Conservation (phyloP, 2,888 invertebrate species). For the Parapristionchus giblindavisi region DNA sequence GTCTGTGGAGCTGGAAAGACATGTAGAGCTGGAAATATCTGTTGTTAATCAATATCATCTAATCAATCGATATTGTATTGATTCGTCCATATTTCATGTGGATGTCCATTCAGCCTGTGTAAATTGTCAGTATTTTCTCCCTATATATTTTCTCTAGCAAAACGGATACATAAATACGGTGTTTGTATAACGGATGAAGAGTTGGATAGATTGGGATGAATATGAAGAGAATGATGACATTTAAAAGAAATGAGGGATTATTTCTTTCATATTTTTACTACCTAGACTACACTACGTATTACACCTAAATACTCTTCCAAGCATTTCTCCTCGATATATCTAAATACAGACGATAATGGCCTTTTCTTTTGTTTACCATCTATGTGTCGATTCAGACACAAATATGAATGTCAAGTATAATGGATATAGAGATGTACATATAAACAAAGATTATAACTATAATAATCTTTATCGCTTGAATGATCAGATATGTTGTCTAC, state of each 20-base stretch:
- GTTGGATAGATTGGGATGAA: too few species aligned
- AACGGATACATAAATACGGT: background rate
- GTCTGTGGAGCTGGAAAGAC: conserved; percentile 58
- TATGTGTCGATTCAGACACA: too few species aligned
- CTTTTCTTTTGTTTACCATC: too few species aligned
- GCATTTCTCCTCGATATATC: too few species aligned
- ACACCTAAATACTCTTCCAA: too few species aligned
- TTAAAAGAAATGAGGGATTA: background rate
- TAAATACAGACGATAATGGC: too few species aligned
- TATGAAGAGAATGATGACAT: background rate
- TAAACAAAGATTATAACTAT: background rate
- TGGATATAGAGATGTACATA: background rate
- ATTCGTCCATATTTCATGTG: background rate
- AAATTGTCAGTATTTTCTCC: too few species aligned
- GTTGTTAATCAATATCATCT: conserved; percentile 61
- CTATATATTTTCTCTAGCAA: background rate
- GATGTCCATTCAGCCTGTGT: too few species aligned
- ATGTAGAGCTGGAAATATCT: conserved; percentile 64
- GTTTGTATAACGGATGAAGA: background rate
- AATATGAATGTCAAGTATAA: background rate
- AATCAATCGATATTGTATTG: too few species aligned
- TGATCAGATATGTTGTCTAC: background rate
- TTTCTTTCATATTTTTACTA: too few species aligned
- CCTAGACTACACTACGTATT: too few species aligned
- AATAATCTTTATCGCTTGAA: background rate